Conservation (phyloP, 2,888 invertebrate species). For the Scaptomyza cyrtandrae region DNA sequence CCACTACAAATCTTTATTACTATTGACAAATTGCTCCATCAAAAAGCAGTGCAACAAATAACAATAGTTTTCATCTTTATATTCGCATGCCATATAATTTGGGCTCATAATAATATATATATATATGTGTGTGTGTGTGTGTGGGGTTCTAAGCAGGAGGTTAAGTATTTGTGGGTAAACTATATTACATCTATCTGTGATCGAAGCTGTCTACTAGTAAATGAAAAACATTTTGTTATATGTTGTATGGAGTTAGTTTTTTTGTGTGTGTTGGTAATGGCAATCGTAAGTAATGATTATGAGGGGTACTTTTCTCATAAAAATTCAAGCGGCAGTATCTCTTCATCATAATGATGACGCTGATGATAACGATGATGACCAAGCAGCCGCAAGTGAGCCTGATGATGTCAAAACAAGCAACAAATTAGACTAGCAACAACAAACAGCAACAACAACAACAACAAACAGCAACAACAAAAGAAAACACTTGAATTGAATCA, state of each 20-base stretch:
- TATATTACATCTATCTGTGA: constrained; percentile 6
- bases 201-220: constrained; percentile 46
- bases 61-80: constrained; percentile 47
- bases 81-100: constrained; percentile 25
- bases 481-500: constrained; percentile 69
- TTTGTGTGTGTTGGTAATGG: constrained; percentile 58
- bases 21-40: constrained; percentile 66
- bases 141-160: not conserved
- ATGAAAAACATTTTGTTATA: constrained; percentile 62
- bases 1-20: constrained; percentile 27
- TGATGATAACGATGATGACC: constrained; percentile 8
- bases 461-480: constrained; percentile 14
- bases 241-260: constrained; percentile 15
- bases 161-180: not conserved
- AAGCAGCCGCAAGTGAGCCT: constrained; percentile 24
- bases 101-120: constrained; percentile 26
- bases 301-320: constrained; percentile 74
- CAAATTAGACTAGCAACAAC: constrained; percentile 61
- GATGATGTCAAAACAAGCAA: constrained; percentile 73
- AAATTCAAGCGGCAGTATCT: constrained; percentile 68
- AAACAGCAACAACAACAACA: too few relatives aligned
- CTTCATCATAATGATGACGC: not conserved
- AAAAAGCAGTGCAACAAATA: constrained; percentile 40
- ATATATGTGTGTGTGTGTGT: constrained; percentile 22
- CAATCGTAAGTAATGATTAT: constrained; percentile 75